Base-by-base conservation (phyloP, 2,113 vertebrate genomes). In the Elanoides forficatus region DNA sequence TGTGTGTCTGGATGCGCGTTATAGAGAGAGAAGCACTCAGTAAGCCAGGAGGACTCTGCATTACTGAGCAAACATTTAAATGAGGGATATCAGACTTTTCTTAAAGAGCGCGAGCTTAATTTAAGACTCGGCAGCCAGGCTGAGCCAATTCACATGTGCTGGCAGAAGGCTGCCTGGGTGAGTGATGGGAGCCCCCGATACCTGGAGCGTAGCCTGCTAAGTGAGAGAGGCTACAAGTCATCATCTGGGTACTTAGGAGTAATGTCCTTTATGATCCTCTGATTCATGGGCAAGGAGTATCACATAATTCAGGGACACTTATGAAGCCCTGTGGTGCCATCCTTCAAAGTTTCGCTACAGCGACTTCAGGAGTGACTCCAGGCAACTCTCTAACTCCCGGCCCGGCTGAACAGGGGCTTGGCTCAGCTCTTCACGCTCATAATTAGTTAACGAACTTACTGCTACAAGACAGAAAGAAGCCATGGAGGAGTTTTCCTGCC, bases 251-350 rank as follows among this genome's bases (percentile, higher is more conserved):
- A 66, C 88, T 96, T 94, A 74, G 79, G 27, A 95, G 60, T 45
- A 32, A 21, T 43, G 90, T 95, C 90, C 86, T 94, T 95, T 95
- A 88, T 93, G 83, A 94, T 93, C 66, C 85, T 92, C 88, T 95
- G 93, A 97, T 95, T 97, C 93, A 96, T 73, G 88, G 62, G 25
- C 80, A 79, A 90, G 86, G 84, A 96, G 67, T n/a, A 71, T 59
- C 88, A 30, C 88, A 86, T 95, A 87, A 96, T 72, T 96, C 91
- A 96, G 81, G 60, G 84, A 88, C 79, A 88, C 90, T 95, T 92
- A 79, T 26, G 88, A 91, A 96, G 83, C 92, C 81, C 81, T 88
- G 29, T 60, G 88, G 93, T 83, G 73, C 85, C 60, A 92, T 97
- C 86, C 79, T 92, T 96, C 96, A 96, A 80, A 92, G 81, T 86